These are phyloP conservation scores for Astyanax mexicanus DNA, from an alignment of 2,797 vertebrate species.

Conservation along the genomic window DNA sequence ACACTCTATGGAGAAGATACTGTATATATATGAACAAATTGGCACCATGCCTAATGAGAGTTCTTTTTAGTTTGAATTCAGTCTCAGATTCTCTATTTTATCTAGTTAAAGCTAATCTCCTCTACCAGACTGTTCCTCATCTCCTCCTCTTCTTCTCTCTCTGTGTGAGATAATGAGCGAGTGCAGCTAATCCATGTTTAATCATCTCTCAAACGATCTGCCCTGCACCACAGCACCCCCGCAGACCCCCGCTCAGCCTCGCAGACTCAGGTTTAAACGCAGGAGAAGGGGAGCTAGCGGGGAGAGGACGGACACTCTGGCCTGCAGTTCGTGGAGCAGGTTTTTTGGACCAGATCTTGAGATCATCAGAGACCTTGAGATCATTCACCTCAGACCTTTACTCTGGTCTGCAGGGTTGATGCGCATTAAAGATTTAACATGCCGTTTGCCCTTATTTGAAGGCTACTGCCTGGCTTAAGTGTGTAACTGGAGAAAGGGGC, in stretches of 20 bases:
- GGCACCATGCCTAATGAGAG: too few species aligned
- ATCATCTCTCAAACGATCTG: constrained; percentile 79
- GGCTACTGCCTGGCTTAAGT: background rate
- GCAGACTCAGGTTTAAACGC: constrained; percentile 24
- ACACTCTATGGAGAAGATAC: too few species aligned
- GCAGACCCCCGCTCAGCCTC: constrained; percentile 15
- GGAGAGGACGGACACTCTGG: background rate
- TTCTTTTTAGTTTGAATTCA: background rate
- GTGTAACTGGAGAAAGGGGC: background rate
- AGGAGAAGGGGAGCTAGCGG: constrained; percentile 6
- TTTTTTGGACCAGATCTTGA: background rate
- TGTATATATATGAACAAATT: too few species aligned
- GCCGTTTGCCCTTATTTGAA: constrained; percentile 9
- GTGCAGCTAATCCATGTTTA: constrained; percentile 86
- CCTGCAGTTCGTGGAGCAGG: background rate
- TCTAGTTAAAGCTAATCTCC: background rate
- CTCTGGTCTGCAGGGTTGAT: background rate
- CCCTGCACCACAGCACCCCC: constrained; percentile 21
- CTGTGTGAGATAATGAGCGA: constrained; percentile 10
- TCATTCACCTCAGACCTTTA: constrained; percentile 5
- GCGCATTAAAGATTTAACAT: constrained; percentile 23
- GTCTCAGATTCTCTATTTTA: background rate
- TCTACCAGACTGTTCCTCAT: constrained; percentile 4
- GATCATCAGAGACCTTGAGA: background rate
- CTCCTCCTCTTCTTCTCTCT: constrained; percentile 26